Evolutionary conservation across 2,888 invertebrate genomes (phyloP), one percentile per base, ranked within the genome.

Genomic region (Eremobia ochroleuca): DNA sequence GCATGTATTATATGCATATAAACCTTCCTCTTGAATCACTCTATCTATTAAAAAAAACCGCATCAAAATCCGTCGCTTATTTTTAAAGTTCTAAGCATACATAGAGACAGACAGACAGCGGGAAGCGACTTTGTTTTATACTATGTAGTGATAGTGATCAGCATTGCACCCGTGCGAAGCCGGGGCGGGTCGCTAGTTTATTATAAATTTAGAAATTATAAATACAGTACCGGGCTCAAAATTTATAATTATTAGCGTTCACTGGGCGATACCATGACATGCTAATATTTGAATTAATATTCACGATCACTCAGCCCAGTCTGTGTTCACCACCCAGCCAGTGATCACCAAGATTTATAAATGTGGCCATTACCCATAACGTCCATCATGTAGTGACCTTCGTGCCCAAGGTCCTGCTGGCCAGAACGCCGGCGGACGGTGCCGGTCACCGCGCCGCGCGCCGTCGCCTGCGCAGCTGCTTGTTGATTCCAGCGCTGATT

Each of bases 401-500:
- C 81, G 73, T 0, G 37, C 11, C 72, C 79, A 85, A 88, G 82
- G 87, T 72, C 78, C 76, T 71, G 79, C 31, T 72, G 85, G 74
- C 46, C 76, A 65, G 62, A 75, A 69, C 46, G 73, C 25, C 74
- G 59, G 73, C 67, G 67, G 76, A 64, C 40, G 55, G 73, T 62
- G 69, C 18, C 28, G 52, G 71, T 34, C 55, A 49, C 31, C 25
- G 31, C 31, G 77, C 59, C 37, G 69, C 70, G 55, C 34, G 58
- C 34, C 70, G 67, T 79, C 69, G 67, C 65, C 52, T 71, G 77
- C 79, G 82, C 81, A 85, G 82, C 92, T 91, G 90, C 89, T 94
- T 93, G 90, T 37, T 74, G 90, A 94, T 94, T 92, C 94, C 85
- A 81, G 66, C 83, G 89, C 88, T 87, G 85, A 87, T 81, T 77